These are phyloP conservation scores for Nephotettix cincticeps DNA, from an alignment of 1,140 invertebrate genomes.

Conservation along the genomic window DNA sequence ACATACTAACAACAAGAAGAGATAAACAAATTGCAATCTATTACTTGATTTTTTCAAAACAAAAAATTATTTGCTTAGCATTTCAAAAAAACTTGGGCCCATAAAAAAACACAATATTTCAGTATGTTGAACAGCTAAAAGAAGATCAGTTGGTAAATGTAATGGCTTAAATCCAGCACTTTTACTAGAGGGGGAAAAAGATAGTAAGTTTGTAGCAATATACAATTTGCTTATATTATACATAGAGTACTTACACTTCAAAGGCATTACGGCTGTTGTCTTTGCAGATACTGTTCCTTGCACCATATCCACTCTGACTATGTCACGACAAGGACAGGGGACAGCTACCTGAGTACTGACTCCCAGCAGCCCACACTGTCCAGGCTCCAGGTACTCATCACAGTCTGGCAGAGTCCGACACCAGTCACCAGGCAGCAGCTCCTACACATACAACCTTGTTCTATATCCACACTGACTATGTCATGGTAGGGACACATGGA, in stretches of 20 bases:
- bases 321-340: slow-evolving; percentile 28
- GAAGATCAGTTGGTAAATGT: neutral
- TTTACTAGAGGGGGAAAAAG: neutral
- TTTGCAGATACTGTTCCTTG: slow-evolving; percentile 12
- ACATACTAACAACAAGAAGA: too few species aligned
- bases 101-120: neutral
- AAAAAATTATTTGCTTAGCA: neutral
- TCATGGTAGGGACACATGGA: too few species aligned
- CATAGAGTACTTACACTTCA: slow-evolving; percentile 30
- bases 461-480: too few species aligned
- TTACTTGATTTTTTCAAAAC: too few species aligned
- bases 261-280: slow-evolving; percentile 22
- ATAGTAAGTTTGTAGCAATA: neutral
- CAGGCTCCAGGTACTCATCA: slow-evolving; percentile 33
- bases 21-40: too few species aligned
- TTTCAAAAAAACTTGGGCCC: neutral
- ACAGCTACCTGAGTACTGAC: slow-evolving; percentile 34
- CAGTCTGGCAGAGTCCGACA: slow-evolving; percentile 24
- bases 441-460: neutral
- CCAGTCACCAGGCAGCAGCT: slow-evolving; percentile 31
- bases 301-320: slow-evolving; percentile 34
- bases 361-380: slow-evolving; percentile 32
- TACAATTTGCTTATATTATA: neutral
- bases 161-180: neutral
- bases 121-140: neutral